Conservation (phyloP, 2,113 vertebrate genomes). For the Agapornis roseicollis region DNA sequence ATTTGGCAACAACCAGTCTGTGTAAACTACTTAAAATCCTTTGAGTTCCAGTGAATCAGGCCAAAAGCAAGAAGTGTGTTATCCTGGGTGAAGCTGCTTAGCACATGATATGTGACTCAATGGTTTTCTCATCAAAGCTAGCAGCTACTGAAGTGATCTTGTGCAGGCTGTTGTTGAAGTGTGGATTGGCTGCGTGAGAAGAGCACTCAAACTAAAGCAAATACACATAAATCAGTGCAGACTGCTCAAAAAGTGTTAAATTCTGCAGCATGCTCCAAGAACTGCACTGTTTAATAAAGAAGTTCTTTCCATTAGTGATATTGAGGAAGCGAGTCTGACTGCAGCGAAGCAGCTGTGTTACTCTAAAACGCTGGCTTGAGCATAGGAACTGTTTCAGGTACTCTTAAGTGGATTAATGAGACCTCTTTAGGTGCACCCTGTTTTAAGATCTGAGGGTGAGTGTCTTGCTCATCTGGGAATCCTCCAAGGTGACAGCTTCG, state of each 20-base stretch:
- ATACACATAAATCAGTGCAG: too few relatives aligned
- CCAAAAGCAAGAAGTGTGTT: neutral
- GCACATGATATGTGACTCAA: neutral
- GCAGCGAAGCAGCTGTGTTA: neutral
- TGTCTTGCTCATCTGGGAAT: neutral
- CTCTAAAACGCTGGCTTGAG: neutral
- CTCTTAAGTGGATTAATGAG: neutral
- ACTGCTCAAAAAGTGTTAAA: neutral
- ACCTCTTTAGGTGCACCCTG: fast-evolving
- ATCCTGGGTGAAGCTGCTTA: neutral
- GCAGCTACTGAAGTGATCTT: neutral
- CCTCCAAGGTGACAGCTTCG: neutral
- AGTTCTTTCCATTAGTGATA: fast-evolving
- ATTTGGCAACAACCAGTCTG: neutral
- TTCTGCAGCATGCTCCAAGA: neutral
- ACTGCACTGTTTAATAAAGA: neutral
- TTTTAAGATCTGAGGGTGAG: neutral
- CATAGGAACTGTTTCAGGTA: neutral
- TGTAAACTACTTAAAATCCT: constrained; percentile 19
- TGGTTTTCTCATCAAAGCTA: neutral
- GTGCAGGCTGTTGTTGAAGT: neutral
- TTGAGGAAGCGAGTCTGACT: neutral
- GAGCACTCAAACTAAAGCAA: neutral
- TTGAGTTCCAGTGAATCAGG: neutral
- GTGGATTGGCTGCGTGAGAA: neutral